phyloP scores from a whole-genome alignment of 2,888 invertebrate genomes.

The Prionchulus punctatus region DNA sequence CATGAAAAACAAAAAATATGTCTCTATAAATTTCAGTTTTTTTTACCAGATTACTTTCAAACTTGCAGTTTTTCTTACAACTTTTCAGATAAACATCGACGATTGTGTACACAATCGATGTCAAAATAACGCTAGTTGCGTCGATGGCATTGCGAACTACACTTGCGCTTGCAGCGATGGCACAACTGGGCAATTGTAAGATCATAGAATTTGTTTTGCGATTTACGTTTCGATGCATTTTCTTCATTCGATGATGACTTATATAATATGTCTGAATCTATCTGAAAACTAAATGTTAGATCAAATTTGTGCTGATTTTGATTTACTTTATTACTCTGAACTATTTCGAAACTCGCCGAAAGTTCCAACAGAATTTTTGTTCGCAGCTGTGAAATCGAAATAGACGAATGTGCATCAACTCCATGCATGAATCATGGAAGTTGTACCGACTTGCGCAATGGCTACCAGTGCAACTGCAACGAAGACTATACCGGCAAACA shows the following conservation, averaged over 20 bases:
- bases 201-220: too few relatives aligned
- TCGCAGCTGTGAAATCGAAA: conserved; percentile 11
- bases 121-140: conserved; percentile 23
- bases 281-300: too few relatives aligned
- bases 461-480: conserved; percentile 59
- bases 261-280: too few relatives aligned
- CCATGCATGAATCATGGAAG: conserved; percentile 49
- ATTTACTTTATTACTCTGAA: too few relatives aligned
- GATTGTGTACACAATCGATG: conserved; percentile 25
- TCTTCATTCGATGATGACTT: conserved; percentile 4
- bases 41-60: too few relatives aligned
- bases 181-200: conserved; percentile 18
- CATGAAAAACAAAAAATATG: too few relatives aligned
- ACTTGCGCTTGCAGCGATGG: conserved; percentile 24
- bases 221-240: background rate
- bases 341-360: too few relatives aligned
- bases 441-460: conserved; percentile 50
- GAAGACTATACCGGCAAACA: conserved; percentile 50
- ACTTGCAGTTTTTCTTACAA: too few relatives aligned
- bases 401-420: conserved; percentile 65
- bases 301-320: too few relatives aligned
- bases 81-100: conserved; percentile 18
- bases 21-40: too few relatives aligned
- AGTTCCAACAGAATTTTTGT: too few relatives aligned
- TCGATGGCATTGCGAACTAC: conserved; percentile 17